Base-by-base conservation (phyloP, 2,113 vertebrate species). In the Scomber scombrus region DNA sequence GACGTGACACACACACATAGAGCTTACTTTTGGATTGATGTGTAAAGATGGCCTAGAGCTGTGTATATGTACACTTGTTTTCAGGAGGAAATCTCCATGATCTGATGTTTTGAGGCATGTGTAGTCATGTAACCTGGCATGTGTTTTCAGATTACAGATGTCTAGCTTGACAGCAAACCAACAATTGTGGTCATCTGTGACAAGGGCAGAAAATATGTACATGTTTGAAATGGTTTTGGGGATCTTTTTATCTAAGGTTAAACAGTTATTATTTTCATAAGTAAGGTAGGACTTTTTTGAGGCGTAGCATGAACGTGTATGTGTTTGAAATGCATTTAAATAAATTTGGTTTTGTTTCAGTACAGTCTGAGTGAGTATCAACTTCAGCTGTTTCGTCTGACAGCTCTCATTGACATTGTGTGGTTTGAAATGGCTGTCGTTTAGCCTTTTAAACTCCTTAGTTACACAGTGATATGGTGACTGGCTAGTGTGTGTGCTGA, bases 91-190 rank as follows among this genome's bases (percentile, higher is more conserved):
- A 78, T 82, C 84, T 83, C 50, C 31, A 67, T 75, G 54, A 90
- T 88, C 60, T 86, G 67, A 66, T 78, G 85, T 75, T 78, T 23
- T n/a, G 79, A 46, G 82, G 62, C 86, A 3, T 81, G 88, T 93
- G 86, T 60, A 54, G 78, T 94, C 89, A 86, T 82, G 92, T 74
- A 70, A 61, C 72, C 34, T 11, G 67, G 23, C 31, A 23, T 84
- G 81, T 72, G 60, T 73, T 80, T 80, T 63, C 52, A 78, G 78
- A 88, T 90, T 58, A 85, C 79, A 88, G 82, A 71, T 71, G 81
- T 78, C 64, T 84, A 80, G 7, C 78, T 63, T 90, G 78, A 81
- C 76, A 73, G 84, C 74, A 80, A 83, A 84, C 82, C 55, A 64
- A 66, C 67, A 82, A 89, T 92, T 85, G 87, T 49, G 74, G 51